Evolutionary conservation across 1,140 invertebrate species (phyloP).

Genomic region (Drosophila parabipectinata): DNA sequence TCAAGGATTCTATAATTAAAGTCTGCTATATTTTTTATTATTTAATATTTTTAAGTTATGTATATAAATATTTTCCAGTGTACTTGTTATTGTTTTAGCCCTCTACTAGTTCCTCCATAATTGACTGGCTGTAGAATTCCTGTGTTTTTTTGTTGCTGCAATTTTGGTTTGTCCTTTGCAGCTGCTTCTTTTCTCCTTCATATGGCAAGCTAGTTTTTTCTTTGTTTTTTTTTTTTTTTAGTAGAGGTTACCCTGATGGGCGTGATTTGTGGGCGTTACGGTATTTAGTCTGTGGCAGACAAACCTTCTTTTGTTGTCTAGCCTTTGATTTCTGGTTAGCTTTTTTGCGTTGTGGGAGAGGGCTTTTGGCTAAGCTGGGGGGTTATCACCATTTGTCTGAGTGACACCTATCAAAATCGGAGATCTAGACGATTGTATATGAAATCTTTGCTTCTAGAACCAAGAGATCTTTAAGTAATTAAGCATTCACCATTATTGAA

Average conservation of each 20-base stretch:
- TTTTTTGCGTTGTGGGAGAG: conserved; percentile 43
- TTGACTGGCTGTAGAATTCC: conserved; percentile 79
- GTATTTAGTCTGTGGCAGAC: conserved; percentile 61
- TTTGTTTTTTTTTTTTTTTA: conserved; percentile 6
- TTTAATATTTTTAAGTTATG: not conserved
- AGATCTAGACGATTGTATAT: not conserved
- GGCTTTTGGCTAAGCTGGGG: conserved; percentile 44
- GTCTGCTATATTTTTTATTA: not conserved
- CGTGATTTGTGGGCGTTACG: conserved; percentile 79
- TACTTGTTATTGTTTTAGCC: conserved; percentile 13
- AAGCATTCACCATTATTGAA: not conserved
- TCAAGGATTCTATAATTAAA: too few species aligned
- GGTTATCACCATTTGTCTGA: conserved; percentile 10
- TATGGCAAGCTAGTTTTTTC: conserved; percentile 11
- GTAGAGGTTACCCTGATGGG: conserved; percentile 61
- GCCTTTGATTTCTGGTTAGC: conserved; percentile 58
- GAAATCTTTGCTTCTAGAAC: too few species aligned
- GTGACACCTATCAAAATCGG: conserved; percentile 1
- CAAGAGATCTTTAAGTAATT: not conserved
- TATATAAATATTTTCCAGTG: not conserved
- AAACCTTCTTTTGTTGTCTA: conserved; percentile 76
- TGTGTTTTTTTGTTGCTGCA: conserved; percentile 57
- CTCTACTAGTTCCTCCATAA: conserved; percentile 54
- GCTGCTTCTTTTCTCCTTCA: conserved; percentile 6
- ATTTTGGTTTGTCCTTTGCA: conserved; percentile 40